phyloP scores from a whole-genome alignment of 2,888 invertebrate species.

The Tipula vernalis region DNA sequence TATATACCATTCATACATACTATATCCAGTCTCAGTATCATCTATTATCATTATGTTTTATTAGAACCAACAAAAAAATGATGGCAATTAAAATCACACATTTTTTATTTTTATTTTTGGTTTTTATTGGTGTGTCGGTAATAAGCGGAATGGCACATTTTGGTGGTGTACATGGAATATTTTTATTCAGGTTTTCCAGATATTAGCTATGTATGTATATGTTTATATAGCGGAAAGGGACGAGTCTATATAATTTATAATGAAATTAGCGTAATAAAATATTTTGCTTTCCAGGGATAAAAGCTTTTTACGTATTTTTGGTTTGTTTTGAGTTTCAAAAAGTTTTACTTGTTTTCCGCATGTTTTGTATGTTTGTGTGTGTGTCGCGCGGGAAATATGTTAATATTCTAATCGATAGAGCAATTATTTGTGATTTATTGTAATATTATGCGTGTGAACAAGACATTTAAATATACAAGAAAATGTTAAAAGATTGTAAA shows the following conservation, averaged over 20 bases:
- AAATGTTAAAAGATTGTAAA: neutral
- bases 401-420: neutral
- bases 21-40: neutral
- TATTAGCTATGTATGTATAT: too few relatives aligned
- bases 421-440: neutral
- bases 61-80: neutral
- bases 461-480: neutral
- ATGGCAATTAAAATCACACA: neutral
- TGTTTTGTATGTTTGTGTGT: neutral
- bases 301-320: neutral
- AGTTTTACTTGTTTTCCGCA: neutral
- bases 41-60: neutral
- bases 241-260: neutral
- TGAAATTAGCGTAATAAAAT: neutral
- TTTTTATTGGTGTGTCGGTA: neutral
- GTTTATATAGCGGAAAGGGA: neutral
- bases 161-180: neutral
- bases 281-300: neutral
- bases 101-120: neutral
- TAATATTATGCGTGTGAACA: neutral
- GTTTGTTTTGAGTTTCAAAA: neutral
- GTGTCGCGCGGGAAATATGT: neutral
- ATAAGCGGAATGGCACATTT: neutral
- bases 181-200: neutral
- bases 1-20: neutral